These are phyloP conservation scores for Panthera tigris DNA, from an alignment of 2,113 vertebrate genomes.

Conservation along the genomic window DNA sequence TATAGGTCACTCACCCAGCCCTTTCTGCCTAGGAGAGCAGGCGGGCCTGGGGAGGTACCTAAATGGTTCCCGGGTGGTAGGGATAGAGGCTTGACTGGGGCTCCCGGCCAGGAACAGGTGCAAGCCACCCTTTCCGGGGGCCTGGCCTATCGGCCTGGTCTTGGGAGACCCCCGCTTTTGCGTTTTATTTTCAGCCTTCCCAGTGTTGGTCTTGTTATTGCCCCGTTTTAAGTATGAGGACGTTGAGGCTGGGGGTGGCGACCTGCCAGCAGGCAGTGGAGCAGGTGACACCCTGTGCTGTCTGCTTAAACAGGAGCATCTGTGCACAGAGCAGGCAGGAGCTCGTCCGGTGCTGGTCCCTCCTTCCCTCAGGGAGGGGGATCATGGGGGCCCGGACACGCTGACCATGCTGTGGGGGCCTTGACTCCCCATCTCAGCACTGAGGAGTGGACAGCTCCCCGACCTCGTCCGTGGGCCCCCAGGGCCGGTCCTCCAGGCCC, in stretches of 20 bases:
- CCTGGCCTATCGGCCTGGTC: not conserved
- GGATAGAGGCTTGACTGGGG: accelerated
- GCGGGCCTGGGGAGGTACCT: not conserved
- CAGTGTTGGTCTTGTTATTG: accelerated
- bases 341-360: accelerated
- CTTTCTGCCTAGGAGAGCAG: not conserved
- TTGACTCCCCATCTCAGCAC: not conserved
- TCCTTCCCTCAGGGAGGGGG: not conserved
- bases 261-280: not conserved
- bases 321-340: not conserved
- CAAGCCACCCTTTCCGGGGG: not conserved
- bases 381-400: accelerated
- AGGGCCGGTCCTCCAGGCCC: not conserved
- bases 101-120: not conserved
- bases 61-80: not conserved
- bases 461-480: not conserved
- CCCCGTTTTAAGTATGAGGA: not conserved
- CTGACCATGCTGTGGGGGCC: not conserved
- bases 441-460: not conserved
- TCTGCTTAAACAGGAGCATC: accelerated
- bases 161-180: not conserved
- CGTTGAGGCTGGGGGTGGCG: not conserved
- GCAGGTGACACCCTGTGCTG: accelerated
- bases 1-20: too few species aligned
- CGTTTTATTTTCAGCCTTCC: accelerated